These are phyloP conservation scores for Phoxinus dragarum DNA, from an alignment of 2,797 vertebrate species.

Conservation along the genomic window DNA sequence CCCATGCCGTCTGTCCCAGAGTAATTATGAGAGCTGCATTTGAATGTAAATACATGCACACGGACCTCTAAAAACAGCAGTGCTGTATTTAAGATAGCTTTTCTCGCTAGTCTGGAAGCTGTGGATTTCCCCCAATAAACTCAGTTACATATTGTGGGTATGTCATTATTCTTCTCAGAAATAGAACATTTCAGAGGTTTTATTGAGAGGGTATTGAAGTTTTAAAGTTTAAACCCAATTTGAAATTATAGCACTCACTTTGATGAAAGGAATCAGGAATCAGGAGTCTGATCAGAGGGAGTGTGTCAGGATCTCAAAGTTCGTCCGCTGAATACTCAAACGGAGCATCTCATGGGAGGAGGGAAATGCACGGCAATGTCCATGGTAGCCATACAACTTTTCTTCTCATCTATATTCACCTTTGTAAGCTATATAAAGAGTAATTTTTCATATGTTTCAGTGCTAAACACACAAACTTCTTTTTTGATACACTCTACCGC, in stretches of 20 bases:
- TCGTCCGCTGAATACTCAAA: slow-evolving; percentile 45
- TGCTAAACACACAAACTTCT: neutral
- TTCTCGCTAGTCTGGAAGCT: slow-evolving; percentile 40
- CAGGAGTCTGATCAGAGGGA: slow-evolving; percentile 41
- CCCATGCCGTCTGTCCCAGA: slow-evolving; percentile 70
- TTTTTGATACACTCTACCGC: neutral
- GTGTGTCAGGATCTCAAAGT: slow-evolving; percentile 53
- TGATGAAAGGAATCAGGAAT: slow-evolving; percentile 57
- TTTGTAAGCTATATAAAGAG: neutral
- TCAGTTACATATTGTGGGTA: slow-evolving; percentile 63
- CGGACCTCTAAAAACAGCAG: slow-evolving; percentile 75
- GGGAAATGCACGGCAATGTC: slow-evolving; percentile 36
- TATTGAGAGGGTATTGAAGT: slow-evolving; percentile 55
- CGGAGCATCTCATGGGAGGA: slow-evolving; percentile 23
- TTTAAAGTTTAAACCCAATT: slow-evolving; percentile 58
- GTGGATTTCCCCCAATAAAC: slow-evolving; percentile 70
- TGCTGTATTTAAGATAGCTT: slow-evolving; percentile 72
- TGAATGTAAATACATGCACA: slow-evolving; percentile 71
- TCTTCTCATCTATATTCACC: neutral
- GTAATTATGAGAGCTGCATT: slow-evolving; percentile 78
- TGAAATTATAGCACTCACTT: slow-evolving; percentile 58
- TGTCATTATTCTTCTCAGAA: slow-evolving; percentile 56
- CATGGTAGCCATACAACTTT: slow-evolving; percentile 5
- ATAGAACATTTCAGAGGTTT: slow-evolving; percentile 54
- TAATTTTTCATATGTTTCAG: neutral